Base-by-base conservation (phyloP, 1,140 invertebrate genomes). In the Odontomachus brunneus region DNA sequence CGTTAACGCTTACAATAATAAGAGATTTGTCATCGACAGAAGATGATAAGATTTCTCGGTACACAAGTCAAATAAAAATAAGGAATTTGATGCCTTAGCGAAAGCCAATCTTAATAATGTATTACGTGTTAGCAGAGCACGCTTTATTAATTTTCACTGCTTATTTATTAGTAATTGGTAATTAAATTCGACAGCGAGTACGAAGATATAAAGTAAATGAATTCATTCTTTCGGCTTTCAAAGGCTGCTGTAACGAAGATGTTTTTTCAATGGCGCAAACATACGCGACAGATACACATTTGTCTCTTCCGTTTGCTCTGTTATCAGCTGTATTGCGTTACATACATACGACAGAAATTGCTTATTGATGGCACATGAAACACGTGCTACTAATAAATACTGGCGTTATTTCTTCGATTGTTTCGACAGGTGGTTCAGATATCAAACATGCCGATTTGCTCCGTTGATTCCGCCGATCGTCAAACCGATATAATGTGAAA, bases 161-260 rank as follows among this genome's bases (percentile, higher is more conserved):
- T 33, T 5, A 44, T 7, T 59, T 44, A 73, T n/a, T 44, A 44
- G 9, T 44, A 60, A 73, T 73, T 3, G 12, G 1, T 26, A 26
- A 44, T n/a, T 38, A 38, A 48, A 22, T 14, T 26, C 15, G 22
- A 60, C n/a, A 60, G 38, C 24, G 3, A 22, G 11, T 2, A 24
- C 14, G 26, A 15, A 73, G 55, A 48, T 60, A 60, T 33, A 60
- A 73, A 5, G 38, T 44, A n/a, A 57, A 38, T 29, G 33, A 44
- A 44, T 19, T 1, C 19, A 24, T 72, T 59, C 29, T 72, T 57
- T 38, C 15, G 9, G 0, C 7, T 72, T 19, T 55, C 49, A 15
- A 71, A 71, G 29, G 33, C 19, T 15, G 22, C 60, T 73, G 71
- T 60, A 73, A 73, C 9, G 1, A 4, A 59, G 19, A 60, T 29